These are phyloP conservation scores for Hapalemur alaotrensis DNA, from an alignment of 2,797 vertebrate genomes.

Conservation along the genomic window DNA sequence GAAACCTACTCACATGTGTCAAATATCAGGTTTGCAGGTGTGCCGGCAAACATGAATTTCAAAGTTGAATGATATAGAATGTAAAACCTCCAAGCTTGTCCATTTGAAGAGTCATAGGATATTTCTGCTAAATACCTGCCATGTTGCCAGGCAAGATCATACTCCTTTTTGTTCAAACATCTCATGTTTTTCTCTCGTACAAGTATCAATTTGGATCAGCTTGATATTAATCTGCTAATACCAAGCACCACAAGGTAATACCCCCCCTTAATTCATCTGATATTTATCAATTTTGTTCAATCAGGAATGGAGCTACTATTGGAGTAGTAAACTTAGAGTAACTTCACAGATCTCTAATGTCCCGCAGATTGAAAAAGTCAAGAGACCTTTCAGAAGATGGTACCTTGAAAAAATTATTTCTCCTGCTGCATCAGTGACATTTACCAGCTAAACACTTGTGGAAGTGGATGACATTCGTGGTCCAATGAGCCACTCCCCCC, in stretches of 20 bases:
- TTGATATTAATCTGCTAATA: background rate
- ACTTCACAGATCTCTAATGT: background rate
- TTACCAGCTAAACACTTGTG: background rate
- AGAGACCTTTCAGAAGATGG: background rate
- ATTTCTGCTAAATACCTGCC: background rate
- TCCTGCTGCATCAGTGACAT: background rate
- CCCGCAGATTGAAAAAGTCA: background rate
- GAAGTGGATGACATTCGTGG: background rate
- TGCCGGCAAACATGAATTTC: background rate
- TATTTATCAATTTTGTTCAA: background rate
- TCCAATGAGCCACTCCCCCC: background rate
- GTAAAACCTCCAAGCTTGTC: background rate
- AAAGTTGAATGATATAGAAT: background rate
- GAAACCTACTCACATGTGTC: background rate
- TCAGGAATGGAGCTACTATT: background rate
- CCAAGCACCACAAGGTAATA: background rate
- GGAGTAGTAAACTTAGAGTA: background rate
- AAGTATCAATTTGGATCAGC: background rate
- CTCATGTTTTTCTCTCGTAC: background rate
- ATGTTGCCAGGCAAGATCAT: background rate
- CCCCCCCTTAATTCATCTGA: background rate
- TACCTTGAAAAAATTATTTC: background rate
- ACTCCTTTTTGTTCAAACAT: background rate
- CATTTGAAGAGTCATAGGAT: background rate
- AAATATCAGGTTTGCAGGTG: background rate